phyloP scores from a whole-genome alignment of 2,888 invertebrate species.

The Trisateles emortualis region DNA sequence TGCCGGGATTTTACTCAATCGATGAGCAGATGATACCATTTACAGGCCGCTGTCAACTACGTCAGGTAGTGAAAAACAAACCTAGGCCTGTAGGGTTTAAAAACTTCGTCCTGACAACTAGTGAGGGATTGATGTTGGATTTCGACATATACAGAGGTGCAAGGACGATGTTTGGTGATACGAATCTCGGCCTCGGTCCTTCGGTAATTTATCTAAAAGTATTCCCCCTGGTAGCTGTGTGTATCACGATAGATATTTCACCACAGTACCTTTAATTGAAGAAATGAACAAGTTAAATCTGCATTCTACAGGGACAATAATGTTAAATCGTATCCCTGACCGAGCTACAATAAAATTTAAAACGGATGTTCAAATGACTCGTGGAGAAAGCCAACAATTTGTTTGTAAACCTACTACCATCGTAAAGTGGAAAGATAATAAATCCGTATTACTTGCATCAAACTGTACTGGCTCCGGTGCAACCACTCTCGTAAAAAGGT shows the following conservation, averaged over 20 bases:
- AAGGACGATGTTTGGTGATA: not conserved
- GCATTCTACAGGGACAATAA: constrained; percentile 1
- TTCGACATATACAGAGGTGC: constrained; percentile 11
- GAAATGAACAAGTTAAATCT: constrained; percentile 21
- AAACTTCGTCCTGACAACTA: constrained; percentile 12
- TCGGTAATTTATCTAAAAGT: too few relatives aligned
- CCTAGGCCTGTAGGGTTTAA: constrained; percentile 10
- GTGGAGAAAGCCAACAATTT: constrained; percentile 4
- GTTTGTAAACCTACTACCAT: constrained; percentile 20
- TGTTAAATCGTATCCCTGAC: constrained; percentile 1
- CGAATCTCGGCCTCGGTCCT: too few relatives aligned
- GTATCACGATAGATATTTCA: constrained; percentile 42
- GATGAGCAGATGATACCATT: too few relatives aligned
- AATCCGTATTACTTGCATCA: constrained; percentile 31
- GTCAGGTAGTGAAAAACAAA: constrained; percentile 4
- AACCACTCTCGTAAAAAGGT: constrained; percentile 20
- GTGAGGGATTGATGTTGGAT: constrained; percentile 19
- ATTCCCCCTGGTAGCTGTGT: constrained; percentile 36
- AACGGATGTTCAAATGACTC: not conserved
- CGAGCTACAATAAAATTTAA: constrained; percentile 4
- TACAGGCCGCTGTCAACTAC: not conserved
- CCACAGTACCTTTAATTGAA: constrained; percentile 37
- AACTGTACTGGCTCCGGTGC: constrained; percentile 8
- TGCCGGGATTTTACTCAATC: too few relatives aligned
- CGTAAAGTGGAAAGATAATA: constrained; percentile 38